Evolutionary conservation across 2,797 vertebrate species (phyloP).

Genomic region (Periparus ater): DNA sequence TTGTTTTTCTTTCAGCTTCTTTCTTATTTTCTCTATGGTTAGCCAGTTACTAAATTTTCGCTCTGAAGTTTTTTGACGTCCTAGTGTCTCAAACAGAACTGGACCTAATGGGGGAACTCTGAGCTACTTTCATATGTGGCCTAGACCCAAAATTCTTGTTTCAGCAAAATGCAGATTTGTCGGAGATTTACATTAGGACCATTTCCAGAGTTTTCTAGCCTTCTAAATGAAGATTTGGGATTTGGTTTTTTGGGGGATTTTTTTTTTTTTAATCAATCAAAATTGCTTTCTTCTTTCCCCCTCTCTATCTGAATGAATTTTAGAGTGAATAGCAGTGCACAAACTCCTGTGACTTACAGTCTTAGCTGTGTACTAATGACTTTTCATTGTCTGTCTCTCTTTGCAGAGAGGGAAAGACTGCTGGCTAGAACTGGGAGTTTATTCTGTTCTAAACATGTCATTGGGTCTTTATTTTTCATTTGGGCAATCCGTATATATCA

Average conservation of each 20-base stretch:
- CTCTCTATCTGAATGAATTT: not conserved
- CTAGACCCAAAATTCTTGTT: not conserved
- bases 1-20: not conserved
- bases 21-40: conserved; percentile 10
- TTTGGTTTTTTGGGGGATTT: not conserved
- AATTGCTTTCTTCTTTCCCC: not conserved
- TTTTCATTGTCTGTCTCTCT: not conserved
- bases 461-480: not conserved
- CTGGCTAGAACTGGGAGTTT: not conserved
- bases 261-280: not conserved
- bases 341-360: not conserved
- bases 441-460: not conserved
- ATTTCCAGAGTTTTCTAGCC: not conserved
- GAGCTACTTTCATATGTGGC: not conserved
- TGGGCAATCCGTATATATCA: not conserved
- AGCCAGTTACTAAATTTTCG: conserved; percentile 7
- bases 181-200: not conserved
- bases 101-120: not conserved
- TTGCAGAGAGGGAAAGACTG: not conserved
- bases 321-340: not conserved
- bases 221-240: not conserved
- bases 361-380: not conserved
- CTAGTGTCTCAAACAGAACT: not conserved
- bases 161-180: conserved; percentile 12
- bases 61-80: not conserved